Evolutionary conservation across 1,140 invertebrate species (phyloP).

Genomic region (Nixonia krombeini): DNA sequence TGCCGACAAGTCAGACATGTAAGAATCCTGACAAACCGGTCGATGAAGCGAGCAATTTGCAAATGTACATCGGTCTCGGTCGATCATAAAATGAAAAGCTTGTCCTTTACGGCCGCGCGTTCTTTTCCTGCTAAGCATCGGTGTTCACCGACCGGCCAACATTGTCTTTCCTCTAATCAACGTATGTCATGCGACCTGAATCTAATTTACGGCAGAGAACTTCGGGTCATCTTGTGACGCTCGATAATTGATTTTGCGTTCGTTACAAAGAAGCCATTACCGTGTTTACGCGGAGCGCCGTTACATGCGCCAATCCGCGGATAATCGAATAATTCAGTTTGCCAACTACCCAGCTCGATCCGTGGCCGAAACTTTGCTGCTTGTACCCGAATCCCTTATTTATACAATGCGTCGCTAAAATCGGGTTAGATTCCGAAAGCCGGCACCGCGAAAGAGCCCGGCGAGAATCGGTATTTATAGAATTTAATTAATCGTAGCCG

Average conservation of each 20-base stretch:
- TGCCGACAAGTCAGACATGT: slow-evolving; percentile 6
- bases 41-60: slow-evolving; percentile 51
- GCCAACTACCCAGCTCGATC: no score
- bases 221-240: not conserved
- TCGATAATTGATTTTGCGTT: not conserved
- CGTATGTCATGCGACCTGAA: slow-evolving; percentile 48
- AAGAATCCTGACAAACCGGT: slow-evolving; percentile 42
- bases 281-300: not conserved
- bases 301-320: not conserved
- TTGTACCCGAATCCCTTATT: no score
- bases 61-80: slow-evolving; percentile 46
- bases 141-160: not conserved
- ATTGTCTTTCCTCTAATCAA: slow-evolving; percentile 51
- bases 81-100: slow-evolving; percentile 41
- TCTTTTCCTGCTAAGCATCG: not conserved
- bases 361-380: no score
- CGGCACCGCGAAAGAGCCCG: no score
- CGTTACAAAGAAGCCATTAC: not conserved
- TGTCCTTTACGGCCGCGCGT: not conserved
- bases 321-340: not conserved
- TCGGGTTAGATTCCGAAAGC: no score
- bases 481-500: no score
- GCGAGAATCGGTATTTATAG: no score
- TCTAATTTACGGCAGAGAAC: slow-evolving; percentile 28
- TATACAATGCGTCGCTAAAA: no score